These are phyloP conservation scores for Lycocorax pyrrhopterus DNA, from an alignment of 2,113 vertebrate genomes.

Conservation along the genomic window DNA sequence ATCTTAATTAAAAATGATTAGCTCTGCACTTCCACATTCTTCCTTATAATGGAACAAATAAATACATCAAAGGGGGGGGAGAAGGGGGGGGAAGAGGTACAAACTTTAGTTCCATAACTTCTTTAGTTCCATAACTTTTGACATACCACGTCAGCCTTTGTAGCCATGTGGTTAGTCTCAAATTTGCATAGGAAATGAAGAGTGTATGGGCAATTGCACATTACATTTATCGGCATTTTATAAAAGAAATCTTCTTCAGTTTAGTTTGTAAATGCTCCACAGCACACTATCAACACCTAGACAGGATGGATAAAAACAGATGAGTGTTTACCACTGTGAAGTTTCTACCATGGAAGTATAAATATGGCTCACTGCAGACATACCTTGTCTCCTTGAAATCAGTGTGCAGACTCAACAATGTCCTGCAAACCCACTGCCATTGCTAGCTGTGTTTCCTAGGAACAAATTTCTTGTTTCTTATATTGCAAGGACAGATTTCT, in stretches of 20 bases:
- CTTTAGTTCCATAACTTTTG: neutral
- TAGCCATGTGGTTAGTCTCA: neutral
- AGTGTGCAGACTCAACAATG: neutral
- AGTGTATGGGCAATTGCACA: neutral
- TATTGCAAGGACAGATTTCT: neutral
- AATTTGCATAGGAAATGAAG: fast-evolving
- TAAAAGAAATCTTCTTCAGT: neutral
- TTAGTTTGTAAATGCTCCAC: neutral
- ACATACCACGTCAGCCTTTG: neutral
- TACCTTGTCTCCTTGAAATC: neutral
- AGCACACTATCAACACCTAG: neutral
- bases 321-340: neutral
- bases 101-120: neutral
- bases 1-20: neutral
- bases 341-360: neutral
- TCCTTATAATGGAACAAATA: neutral
- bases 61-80: fast-evolving
- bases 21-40: neutral
- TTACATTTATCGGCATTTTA: neutral
- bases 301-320: neutral
- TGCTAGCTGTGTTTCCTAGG: neutral
- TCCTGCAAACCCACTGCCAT: neutral
- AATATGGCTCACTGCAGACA: neutral
- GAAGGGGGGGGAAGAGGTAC: too few relatives aligned
- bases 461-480: neutral